Base-by-base conservation (phyloP, 2,113 vertebrate species). In the Colinus virginianus region DNA sequence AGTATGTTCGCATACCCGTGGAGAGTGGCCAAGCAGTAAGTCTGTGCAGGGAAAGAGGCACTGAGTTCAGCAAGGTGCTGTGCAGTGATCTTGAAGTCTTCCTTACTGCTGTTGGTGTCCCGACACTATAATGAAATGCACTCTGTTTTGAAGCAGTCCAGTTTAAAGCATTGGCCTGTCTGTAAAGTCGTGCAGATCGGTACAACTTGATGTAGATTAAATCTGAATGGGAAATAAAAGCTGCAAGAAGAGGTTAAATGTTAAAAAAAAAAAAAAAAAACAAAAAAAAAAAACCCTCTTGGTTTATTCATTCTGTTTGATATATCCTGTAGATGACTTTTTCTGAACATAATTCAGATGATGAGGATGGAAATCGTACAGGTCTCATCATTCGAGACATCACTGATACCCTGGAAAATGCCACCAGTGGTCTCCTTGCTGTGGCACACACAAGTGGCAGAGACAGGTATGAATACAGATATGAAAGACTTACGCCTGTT, bases 1-100 rank as follows among this genome's bases (percentile, higher is more conserved):
- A 95, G 32, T 95, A 95, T 17, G 93, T 97, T 13, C 95, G 90
- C 69, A 92, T 97, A 42, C 96, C 97, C 12, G 90, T 96, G 63
- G 95, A 97, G 74, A 95, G 91, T 26, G 92, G 95, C 75, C 96
- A 97, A 67, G 64, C 95, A 48, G 96, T 97, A 91, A 97, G 97
- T 84, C 21, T 84, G 56, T 68, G 42, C 72, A 20, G 82, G 84
- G 76, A 26, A 3, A 10, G n/a, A n/a, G 49, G 7, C 9, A 40
- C 1, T 9, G 89, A 59, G 84, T 36, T 74, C 59, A 69, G 42
- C 49, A 76, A 53, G 43, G 2, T 69, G 53, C 17, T 34, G 11
- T 1, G 13, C 11, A 11, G 23, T 32, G 32, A 6, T 74, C 58
- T 13, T 14, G 0, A 7, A 28, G 8, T 46, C 56, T 62, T 80